Base-by-base conservation (phyloP, 2,113 vertebrate species). In the Percina caprodes region DNA sequence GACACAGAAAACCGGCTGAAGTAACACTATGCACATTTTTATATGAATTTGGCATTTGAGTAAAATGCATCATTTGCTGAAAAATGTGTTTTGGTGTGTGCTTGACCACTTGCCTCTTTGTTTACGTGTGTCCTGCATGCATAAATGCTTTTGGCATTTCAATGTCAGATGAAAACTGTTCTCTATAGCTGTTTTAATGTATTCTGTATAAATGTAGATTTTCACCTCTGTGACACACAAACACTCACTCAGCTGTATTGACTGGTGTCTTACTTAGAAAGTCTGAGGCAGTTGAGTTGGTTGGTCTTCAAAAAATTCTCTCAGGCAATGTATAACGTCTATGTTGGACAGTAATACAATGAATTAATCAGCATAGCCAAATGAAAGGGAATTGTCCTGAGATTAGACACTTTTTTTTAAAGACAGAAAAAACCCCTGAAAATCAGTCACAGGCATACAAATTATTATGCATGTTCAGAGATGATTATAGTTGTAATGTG, bases 121-220 rank as follows among this genome's bases (percentile, higher is more conserved):
- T 88, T 54, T 73, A 16, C 16, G 12, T 68, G 56, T 82, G 59
- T 61, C 55, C 60, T 72, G 60, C 72, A 39, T 72, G 60, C 73
- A 61, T 80, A 77, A 61, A 76, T 56, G 84, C 84, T 89, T 81
- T 88, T 79, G 84, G 90, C 87, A 82, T 78, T 89, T 82, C 78
- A 74, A 62, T 63, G 56, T 77, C 62, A 76, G 79, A 80, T 85
- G 69, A 86, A 88, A 80, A 76, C 74, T 74, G 59, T 65, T 88
- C 82, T 87, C 48, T n/a, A n/a, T n/a, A n/a, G n/a, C n/a, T n/a
- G n/a, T n/a, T n/a, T n/a, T n/a, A n/a, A n/a, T n/a, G n/a, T n/a
- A n/a, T n/a, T n/a, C 67, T 42, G 77, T 77, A 77, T 75, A 65
- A 90, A 94, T 93, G 91, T 82, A 91, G 88, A 94, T 91, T 92